Percentiles rank a stretch among this genome's conserved stretches.
Conservation (phyloP, 2,888 invertebrate species). For the Amphipoea lucens region DNA sequence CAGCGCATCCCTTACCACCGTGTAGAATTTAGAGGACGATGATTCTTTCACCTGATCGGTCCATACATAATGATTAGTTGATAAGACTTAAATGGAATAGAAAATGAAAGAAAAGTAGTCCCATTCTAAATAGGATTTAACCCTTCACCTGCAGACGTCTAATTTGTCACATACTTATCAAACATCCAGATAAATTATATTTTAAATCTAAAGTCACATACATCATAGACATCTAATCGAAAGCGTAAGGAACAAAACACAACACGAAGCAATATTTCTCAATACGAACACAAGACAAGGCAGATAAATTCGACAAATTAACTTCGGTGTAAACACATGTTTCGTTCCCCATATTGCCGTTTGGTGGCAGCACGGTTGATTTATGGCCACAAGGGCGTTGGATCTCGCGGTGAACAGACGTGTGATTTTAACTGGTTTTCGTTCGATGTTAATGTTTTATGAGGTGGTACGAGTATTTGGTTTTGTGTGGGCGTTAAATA, state of each 20-base stretch:
- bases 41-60: no score
- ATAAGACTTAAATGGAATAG: no score
- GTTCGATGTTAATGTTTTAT: constrained; percentile 70
- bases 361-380: constrained; percentile 88
- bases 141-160: background rate
- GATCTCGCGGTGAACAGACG: constrained; percentile 73
- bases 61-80: no score
- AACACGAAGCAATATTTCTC: constrained; percentile 85
- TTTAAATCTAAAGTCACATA: constrained; percentile 24
- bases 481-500: constrained; percentile 30
- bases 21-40: no score
- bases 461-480: constrained; percentile 47
- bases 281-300: constrained; percentile 85
- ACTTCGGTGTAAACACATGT: constrained; percentile 90
- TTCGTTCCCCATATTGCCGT: constrained; percentile 88
- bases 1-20: no score
- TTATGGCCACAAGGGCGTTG: constrained; percentile 84
- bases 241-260: constrained; percentile 67
- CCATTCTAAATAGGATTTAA: background rate
- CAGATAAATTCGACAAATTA: constrained; percentile 90
- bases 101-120: no score
- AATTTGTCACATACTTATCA: no score
- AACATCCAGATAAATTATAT: background rate
- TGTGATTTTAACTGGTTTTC: constrained; percentile 73
- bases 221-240: constrained; percentile 53